phyloP scores from a whole-genome alignment of 2,888 invertebrate genomes.

The Hirtodrosophila histrioides region DNA sequence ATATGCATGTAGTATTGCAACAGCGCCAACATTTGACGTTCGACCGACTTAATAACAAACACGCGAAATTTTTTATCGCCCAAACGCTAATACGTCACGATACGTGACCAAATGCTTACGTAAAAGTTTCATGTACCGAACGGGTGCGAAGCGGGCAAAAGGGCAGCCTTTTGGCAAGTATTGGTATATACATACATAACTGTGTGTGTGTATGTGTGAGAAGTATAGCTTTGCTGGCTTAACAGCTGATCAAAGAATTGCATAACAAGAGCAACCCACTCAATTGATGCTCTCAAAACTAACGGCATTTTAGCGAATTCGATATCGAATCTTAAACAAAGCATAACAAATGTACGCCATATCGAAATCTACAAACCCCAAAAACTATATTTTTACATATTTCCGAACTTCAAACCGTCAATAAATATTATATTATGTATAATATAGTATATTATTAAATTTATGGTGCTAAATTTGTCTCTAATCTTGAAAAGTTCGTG shows the following conservation, averaged over 20 bases:
- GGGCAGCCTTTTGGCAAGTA: constrained; percentile 37
- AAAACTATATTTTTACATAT: too few relatives aligned
- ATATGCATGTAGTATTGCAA: not conserved
- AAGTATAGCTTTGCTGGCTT: constrained; percentile 2
- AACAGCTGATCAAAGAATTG: constrained; percentile 48
- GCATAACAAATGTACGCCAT: too few relatives aligned
- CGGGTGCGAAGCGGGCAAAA: not conserved
- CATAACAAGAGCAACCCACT: constrained; percentile 5
- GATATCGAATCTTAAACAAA: not conserved
- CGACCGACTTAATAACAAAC: constrained; percentile 57
- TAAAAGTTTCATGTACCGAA: constrained; percentile 43
- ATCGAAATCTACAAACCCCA: too few relatives aligned
- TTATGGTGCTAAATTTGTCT: constrained; percentile 21
- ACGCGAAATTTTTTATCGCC: constrained; percentile 74
- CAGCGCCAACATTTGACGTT: constrained; percentile 38
- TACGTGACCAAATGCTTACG: constrained; percentile 62
- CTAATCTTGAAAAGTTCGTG: constrained; percentile 29
- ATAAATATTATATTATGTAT: not conserved
- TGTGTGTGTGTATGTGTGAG: not conserved
- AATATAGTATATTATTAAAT: constrained; percentile 33
- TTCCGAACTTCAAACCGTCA: not conserved
- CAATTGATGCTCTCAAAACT: constrained; percentile 6
- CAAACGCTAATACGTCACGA: constrained; percentile 71
- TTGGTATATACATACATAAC: not conserved
- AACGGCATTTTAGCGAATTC: constrained; percentile 12